Percentiles rank a stretch among this genome's conserved stretches.
These are phyloP conservation scores for Cephus pygmeus DNA, from an alignment of 2,888 invertebrate genomes.

Conservation along the genomic window DNA sequence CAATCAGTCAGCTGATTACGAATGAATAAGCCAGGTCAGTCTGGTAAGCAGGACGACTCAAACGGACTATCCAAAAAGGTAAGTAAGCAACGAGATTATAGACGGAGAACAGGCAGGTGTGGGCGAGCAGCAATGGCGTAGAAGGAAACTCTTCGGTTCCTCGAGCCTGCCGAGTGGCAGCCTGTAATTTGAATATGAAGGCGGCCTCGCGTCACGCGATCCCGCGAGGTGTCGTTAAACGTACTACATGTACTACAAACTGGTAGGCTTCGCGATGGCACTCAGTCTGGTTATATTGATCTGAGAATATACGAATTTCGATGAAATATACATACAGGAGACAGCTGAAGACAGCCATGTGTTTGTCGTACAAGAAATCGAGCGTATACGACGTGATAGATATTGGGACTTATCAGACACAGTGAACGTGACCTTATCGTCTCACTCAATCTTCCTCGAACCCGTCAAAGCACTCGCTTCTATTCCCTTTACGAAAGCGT, in stretches of 20 bases:
- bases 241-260: constrained; percentile 5
- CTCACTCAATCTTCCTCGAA: neutral
- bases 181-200: constrained; percentile 16
- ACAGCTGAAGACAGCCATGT: neutral
- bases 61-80: neutral
- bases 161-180: constrained; percentile 9
- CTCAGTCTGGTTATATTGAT: neutral
- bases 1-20: neutral
- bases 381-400: neutral
- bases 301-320: neutral
- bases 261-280: neutral
- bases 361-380: neutral
- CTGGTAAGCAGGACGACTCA: neutral
- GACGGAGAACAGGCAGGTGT: constrained; percentile 11
- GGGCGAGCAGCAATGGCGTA: constrained; percentile 11
- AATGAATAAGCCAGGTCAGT: neutral
- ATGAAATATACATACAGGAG: neutral
- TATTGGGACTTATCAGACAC: neutral
- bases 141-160: neutral
- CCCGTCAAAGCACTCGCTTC: neutral
- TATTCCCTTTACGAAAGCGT: neutral
- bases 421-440: neutral
- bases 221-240: constrained; percentile 8
- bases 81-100: neutral
- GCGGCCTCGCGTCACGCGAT: constrained; percentile 18